A percentile compares a stretch with the other conserved stretches of the same genome.
Evolutionary conservation across 2,888 invertebrate genomes (phyloP).

Genomic region (Dryocosmus kuriphilus): DNA sequence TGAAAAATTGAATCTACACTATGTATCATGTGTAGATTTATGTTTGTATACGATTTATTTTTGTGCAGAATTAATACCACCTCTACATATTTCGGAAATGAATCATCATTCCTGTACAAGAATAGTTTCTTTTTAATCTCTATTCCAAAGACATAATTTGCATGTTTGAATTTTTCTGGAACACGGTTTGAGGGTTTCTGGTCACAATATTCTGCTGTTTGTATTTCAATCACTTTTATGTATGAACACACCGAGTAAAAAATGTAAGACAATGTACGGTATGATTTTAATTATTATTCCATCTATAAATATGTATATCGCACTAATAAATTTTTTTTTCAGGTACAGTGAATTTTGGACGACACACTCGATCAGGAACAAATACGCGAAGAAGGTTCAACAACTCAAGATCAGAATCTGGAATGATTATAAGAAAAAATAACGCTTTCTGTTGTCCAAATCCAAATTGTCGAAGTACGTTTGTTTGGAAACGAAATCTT

Average conservation of each 20-base stretch:
- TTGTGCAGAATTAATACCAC: too few relatives aligned
- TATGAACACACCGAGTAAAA: not conserved
- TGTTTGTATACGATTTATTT: too few relatives aligned
- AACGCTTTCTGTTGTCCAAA: slow-evolving; percentile 58
- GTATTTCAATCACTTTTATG: not conserved
- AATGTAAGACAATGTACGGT: too few relatives aligned
- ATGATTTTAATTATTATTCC: too few relatives aligned
- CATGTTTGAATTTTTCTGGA: not conserved
- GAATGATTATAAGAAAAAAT: not conserved
- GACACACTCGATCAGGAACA: not conserved
- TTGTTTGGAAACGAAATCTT: slow-evolving; percentile 61
- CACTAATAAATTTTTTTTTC: not conserved
- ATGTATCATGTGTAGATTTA: too few relatives aligned
- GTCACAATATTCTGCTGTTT: not conserved
- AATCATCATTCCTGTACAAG: not conserved
- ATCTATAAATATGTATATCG: not conserved
- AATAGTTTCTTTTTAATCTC: not conserved
- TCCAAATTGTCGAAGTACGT: slow-evolving; percentile 61
- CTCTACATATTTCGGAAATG: not conserved
- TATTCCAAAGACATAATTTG: not conserved
- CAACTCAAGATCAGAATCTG: not conserved
- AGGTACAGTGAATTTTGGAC: slow-evolving; percentile 11
- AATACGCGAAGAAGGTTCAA: not conserved
- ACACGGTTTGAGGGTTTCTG: not conserved
- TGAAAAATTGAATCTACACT: too few relatives aligned